Conservation (phyloP, 2,888 invertebrate species). For the Cerceris ruficornis region DNA sequence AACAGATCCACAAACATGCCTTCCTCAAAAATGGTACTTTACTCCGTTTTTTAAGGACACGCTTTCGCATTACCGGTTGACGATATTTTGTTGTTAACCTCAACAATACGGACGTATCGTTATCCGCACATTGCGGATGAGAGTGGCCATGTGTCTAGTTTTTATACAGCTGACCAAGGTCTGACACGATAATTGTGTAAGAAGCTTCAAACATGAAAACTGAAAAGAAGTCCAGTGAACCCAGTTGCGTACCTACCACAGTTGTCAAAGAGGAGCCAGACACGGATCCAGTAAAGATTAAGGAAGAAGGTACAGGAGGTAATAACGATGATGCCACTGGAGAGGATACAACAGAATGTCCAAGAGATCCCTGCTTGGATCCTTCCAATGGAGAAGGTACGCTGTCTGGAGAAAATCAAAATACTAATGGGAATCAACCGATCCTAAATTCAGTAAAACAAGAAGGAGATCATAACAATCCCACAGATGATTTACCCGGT, state of each 20-base stretch:
- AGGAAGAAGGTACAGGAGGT: constrained; percentile 74
- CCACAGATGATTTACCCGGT: constrained; percentile 75
- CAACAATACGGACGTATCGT: constrained; percentile 33
- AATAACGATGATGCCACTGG: constrained; percentile 76
- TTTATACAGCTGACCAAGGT: constrained; percentile 49
- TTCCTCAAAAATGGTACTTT: constrained; percentile 32
- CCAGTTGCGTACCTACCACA: constrained; percentile 77
- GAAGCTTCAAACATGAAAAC: constrained; percentile 77
- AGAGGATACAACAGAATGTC: constrained; percentile 75
- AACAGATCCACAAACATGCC: constrained; percentile 49
- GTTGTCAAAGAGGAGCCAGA: constrained; percentile 80
- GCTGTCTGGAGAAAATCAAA: constrained; percentile 75
- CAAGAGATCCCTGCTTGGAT: constrained; percentile 75
- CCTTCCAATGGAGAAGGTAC: constrained; percentile 71
- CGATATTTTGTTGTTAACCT: constrained; percentile 56
- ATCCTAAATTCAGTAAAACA: constrained; percentile 76
- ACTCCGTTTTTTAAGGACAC: constrained; percentile 29
- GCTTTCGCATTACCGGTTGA: constrained; percentile 37
- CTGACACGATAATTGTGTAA: constrained; percentile 56
- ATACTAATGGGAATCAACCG: constrained; percentile 70
- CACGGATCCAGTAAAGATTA: constrained; percentile 77
- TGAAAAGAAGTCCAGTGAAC: constrained; percentile 79
- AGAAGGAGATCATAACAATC: constrained; percentile 75
- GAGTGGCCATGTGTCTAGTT: constrained; percentile 64
- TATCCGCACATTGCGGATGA: constrained; percentile 43